Percentiles rank a stretch among this genome's conserved stretches.
phyloP scores from a whole-genome alignment of 2,888 invertebrate genomes.

The Caenorhabditis panamensis region DNA sequence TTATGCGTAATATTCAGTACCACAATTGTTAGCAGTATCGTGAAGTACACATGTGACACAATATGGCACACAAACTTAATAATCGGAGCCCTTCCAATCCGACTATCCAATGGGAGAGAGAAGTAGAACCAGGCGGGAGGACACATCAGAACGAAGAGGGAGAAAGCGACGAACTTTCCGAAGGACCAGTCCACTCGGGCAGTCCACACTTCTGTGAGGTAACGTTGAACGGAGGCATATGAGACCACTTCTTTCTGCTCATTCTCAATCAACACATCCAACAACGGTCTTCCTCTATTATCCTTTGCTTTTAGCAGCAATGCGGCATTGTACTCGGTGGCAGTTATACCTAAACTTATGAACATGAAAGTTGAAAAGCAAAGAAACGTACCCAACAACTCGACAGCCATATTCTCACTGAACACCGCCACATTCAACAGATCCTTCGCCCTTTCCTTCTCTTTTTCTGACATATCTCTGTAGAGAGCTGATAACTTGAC shows the following conservation, averaged over 20 bases:
- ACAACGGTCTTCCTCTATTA: constrained; percentile 90
- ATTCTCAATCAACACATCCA: constrained; percentile 90
- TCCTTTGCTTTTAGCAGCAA: constrained; percentile 95
- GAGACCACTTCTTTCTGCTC: constrained; percentile 86
- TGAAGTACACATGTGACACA: constrained; percentile 97
- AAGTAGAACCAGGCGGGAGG: constrained; percentile 88
- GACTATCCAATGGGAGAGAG: constrained; percentile 78
- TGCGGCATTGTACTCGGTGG: constrained; percentile 88
- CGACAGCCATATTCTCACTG: constrained; percentile 98
- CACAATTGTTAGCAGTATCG: constrained; percentile 88
- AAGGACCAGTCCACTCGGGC: constrained; percentile 97
- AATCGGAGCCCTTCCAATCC: constrained; percentile 92
- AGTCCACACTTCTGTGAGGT: constrained; percentile 92
- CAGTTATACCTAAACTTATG: constrained; percentile 78
- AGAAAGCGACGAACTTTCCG: constrained; percentile 93
- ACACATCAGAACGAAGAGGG: constrained; percentile 92
- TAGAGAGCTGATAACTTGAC: constrained; percentile 91
- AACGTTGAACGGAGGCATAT: constrained; percentile 83
- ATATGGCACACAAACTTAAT: constrained; percentile 99
- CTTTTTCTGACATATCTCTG: constrained; percentile 85
- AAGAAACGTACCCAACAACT: constrained; percentile 86
- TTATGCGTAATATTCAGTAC: constrained; percentile 80
- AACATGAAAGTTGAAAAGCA: too few species aligned
- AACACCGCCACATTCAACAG: constrained; percentile 94
- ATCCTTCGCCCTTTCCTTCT: constrained; percentile 93